Conservation (phyloP, 2,797 vertebrate species). For the Lithobates sylvaticus region DNA sequence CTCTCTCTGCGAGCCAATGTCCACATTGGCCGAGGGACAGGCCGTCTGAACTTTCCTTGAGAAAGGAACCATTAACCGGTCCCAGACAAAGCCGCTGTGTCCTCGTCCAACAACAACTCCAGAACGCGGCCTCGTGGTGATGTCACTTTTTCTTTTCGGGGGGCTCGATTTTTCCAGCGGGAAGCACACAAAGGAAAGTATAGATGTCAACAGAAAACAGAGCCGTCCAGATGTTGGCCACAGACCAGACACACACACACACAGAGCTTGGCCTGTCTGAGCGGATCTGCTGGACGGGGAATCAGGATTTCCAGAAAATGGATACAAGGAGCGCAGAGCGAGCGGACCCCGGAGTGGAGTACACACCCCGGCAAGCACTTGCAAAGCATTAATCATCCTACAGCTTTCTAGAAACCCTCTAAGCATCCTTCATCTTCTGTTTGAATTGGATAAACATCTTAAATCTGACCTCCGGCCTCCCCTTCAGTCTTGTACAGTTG, state of each 20-base stretch:
- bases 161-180: slow-evolving; percentile 11
- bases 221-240: background rate
- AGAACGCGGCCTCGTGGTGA: slow-evolving; percentile 43
- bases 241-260: background rate
- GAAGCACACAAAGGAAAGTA: slow-evolving; percentile 58
- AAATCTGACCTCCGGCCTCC: no score
- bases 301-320: background rate
- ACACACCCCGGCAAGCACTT: no score
- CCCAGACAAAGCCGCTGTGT: slow-evolving; percentile 62
- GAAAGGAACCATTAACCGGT: background rate
- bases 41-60: background rate
- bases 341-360: no score
- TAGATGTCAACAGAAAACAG: slow-evolving; percentile 52
- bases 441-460: no score
- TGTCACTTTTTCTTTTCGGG: slow-evolving; percentile 1
- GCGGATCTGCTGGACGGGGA: background rate
- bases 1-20: background rate
- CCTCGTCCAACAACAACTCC: slow-evolving; percentile 63
- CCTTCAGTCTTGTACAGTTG: no score
- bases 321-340: background rate
- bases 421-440: no score
- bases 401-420: no score
- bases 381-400: no score
- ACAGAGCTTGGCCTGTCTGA: background rate
- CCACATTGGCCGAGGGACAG: background rate